A percentile compares a stretch with the other conserved stretches of the same genome.
These are phyloP conservation scores for Gorsachius magnificus DNA, from an alignment of 2,797 vertebrate species.

Conservation along the genomic window DNA sequence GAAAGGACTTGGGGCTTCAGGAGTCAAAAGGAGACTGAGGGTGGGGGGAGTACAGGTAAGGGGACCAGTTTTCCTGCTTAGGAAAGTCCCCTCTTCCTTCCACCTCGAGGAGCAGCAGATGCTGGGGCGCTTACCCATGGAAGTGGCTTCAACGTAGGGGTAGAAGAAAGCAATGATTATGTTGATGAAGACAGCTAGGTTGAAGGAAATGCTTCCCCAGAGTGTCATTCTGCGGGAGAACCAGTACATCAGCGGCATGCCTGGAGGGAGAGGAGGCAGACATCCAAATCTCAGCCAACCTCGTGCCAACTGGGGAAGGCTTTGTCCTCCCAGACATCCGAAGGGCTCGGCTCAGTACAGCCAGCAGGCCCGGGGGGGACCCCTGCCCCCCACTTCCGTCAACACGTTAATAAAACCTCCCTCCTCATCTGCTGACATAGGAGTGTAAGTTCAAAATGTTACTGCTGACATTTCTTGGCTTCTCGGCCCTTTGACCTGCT, in stretches of 20 bases:
- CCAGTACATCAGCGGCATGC: conserved; percentile 96
- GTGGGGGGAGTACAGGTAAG: not conserved
- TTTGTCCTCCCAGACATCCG: not conserved
- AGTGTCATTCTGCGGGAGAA: conserved; percentile 96
- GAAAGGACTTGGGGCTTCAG: not conserved
- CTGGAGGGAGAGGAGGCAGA: conserved; percentile 74
- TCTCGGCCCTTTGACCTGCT: not conserved
- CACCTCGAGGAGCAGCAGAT: not conserved
- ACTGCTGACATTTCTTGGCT: not conserved
- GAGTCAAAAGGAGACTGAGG: not conserved
- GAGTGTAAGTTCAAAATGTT: not conserved
- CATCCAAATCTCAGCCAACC: conserved; percentile 35
- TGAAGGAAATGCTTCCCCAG: conserved; percentile 98
- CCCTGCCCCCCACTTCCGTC: not conserved
- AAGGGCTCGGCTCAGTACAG: not conserved
- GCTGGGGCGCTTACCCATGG: conserved; percentile 73
- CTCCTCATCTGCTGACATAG: not conserved
- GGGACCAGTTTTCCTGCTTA: not conserved
- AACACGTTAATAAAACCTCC: not conserved
- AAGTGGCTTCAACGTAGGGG: conserved; percentile 85
- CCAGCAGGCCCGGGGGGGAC: not conserved
- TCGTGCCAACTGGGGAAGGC: not conserved
- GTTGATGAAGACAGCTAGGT: conserved; percentile 97
- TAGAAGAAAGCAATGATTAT: conserved; percentile 99
- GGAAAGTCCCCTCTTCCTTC: not conserved